A percentile compares a stretch with the other conserved stretches of the same genome.
Conservation (phyloP, 2,797 vertebrate genomes). For the Fistularia commersonii region DNA sequence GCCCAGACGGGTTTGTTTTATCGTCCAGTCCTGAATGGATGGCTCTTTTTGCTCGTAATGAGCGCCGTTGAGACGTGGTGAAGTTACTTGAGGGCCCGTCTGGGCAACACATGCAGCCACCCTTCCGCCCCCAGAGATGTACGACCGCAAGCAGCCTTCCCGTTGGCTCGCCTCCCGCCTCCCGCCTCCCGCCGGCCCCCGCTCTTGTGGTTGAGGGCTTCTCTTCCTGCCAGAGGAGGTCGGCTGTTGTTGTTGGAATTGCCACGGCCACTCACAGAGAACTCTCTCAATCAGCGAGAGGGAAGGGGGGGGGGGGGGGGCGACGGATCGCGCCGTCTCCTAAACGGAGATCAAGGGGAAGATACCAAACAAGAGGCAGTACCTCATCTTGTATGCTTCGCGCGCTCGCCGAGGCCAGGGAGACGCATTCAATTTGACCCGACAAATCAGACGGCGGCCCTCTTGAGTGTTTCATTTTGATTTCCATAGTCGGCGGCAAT, state of each 20-base stretch:
- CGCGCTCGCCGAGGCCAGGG: constrained; percentile 5
- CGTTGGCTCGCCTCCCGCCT: constrained; percentile 37
- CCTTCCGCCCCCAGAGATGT: constrained; percentile 38
- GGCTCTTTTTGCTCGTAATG: constrained; percentile 49
- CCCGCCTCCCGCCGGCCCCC: constrained; percentile 14
- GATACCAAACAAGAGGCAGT: constrained; percentile 46
- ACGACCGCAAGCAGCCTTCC: constrained; percentile 52
- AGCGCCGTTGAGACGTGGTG: constrained; percentile 60
- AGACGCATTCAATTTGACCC: constrained; percentile 45
- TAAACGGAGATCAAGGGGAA: constrained; percentile 26
- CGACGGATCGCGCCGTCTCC: constrained; percentile 33
- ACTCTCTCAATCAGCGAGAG: constrained; percentile 49
- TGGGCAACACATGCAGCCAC: constrained; percentile 58
- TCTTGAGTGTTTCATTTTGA: constrained; percentile 53
- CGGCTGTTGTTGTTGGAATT: constrained; percentile 63
- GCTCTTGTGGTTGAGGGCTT: constrained; percentile 62
- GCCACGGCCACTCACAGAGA: constrained; percentile 53
- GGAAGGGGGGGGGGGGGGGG: too few species aligned
- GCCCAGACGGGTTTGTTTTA: constrained; percentile 55
- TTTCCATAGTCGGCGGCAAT: constrained; percentile 46
- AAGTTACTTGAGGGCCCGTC: constrained; percentile 62
- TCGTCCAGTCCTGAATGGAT: constrained; percentile 44
- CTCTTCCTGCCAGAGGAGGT: constrained; percentile 66
- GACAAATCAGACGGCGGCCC: constrained; percentile 36
- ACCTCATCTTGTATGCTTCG: constrained; percentile 33